phyloP scores from a whole-genome alignment of 2,113 vertebrate species.

The Pampusana beccarii region DNA sequence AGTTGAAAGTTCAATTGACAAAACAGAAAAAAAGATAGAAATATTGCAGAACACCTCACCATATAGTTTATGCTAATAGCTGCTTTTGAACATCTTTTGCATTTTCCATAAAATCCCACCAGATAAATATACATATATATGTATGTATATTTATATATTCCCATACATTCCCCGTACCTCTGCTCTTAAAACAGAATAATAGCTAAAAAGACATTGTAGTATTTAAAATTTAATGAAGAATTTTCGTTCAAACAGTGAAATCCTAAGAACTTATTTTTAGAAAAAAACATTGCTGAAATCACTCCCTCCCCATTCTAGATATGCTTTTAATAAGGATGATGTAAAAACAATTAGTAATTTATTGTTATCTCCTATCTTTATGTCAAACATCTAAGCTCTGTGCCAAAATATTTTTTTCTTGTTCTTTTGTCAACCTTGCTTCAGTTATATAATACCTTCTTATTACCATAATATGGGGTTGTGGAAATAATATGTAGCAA shows the following conservation, averaged over 20 bases:
- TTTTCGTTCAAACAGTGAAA: slow-evolving; percentile 8
- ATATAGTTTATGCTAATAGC: not conserved
- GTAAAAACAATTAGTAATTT: slow-evolving; percentile 40
- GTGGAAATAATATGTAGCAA: not conserved
- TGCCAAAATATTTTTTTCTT: not conserved
- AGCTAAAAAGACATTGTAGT: slow-evolving; percentile 5
- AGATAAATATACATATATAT: not conserved
- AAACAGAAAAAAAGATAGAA: not conserved
- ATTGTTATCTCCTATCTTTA: not conserved
- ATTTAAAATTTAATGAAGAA: slow-evolving; percentile 29
- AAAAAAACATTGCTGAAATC: slow-evolving; percentile 43
- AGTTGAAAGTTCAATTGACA: not conserved
- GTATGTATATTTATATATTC: not conserved
- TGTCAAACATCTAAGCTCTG: not conserved
- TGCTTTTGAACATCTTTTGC: slow-evolving; percentile 13
- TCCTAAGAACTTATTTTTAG: slow-evolving; percentile 49
- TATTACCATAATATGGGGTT: not conserved
- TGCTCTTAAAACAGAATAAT: not conserved
- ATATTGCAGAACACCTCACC: not conserved
- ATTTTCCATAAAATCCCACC: not conserved
- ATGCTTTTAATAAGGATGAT: slow-evolving; percentile 32
- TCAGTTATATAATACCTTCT: not conserved
- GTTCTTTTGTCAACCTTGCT: not conserved
- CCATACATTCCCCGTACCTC: not conserved
- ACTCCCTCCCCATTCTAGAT: slow-evolving; percentile 22